phyloP scores from a whole-genome alignment of 2,113 vertebrate genomes.

The Pycnonotus jocosus region DNA sequence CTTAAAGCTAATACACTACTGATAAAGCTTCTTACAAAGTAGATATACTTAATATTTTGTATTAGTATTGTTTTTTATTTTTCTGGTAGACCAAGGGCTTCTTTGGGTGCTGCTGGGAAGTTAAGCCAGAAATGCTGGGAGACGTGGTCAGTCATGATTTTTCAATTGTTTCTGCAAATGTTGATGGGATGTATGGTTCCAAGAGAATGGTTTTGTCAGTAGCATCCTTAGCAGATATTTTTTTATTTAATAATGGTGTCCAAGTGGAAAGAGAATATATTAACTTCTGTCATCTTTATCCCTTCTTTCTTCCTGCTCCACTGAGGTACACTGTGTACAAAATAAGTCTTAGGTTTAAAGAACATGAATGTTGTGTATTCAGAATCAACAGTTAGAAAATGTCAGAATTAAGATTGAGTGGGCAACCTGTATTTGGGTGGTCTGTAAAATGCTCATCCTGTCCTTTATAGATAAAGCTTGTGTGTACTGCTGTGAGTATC shows the following conservation, averaged over 20 bases:
- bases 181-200: rapidly evolving
- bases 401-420: rapidly evolving
- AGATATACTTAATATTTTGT: background rate
- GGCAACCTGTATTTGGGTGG: background rate
- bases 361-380: background rate
- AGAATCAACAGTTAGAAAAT: background rate
- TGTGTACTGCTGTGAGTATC: rapidly evolving
- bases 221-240: background rate
- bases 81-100: background rate
- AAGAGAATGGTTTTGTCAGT: background rate
- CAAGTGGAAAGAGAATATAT: background rate
- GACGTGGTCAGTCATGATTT: background rate
- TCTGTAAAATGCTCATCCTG: rapidly evolving
- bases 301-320: background rate
- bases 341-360: background rate
- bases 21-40: background rate
- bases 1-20: background rate
- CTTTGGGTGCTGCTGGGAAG: background rate
- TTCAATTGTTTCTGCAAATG: background rate
- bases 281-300: background rate
- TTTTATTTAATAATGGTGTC: background rate
- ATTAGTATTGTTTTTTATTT: background rate
- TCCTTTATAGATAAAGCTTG: no score
- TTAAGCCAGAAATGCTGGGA: background rate
- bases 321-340: rapidly evolving